Evolutionary conservation across 2,113 vertebrate species (phyloP).

Genomic region (Proteles cristata): DNA sequence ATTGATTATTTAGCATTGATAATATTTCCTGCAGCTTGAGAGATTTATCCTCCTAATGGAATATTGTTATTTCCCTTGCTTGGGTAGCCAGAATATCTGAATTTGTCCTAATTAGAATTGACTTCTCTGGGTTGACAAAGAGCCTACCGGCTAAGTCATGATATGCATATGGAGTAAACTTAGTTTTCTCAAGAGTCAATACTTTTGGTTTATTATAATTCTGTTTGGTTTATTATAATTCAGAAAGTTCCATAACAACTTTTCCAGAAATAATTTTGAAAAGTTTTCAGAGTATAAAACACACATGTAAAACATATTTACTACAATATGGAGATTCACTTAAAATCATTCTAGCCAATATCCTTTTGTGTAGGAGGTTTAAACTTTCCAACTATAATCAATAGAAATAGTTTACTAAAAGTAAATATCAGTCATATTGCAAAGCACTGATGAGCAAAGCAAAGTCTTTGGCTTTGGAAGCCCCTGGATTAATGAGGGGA

Average conservation of each 20-base stretch:
- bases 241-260: constrained; percentile 25
- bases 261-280: constrained; percentile 41
- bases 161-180: background rate
- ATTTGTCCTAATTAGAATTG: constrained; percentile 58
- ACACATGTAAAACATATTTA: background rate
- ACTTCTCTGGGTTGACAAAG: constrained; percentile 25
- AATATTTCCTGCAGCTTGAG: constrained; percentile 58
- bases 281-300: background rate
- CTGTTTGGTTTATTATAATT: constrained; percentile 41
- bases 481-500: background rate
- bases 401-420: background rate
- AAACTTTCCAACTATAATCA: background rate
- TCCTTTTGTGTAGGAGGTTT: background rate
- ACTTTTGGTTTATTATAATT: constrained; percentile 44
- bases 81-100: constrained; percentile 12
- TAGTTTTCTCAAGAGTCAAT: constrained; percentile 40
- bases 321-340: background rate
- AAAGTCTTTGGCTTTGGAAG: background rate
- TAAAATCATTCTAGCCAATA: background rate
- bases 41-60: constrained; percentile 52
- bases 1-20: constrained; percentile 60
- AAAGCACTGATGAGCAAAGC: background rate
- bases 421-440: background rate
- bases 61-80: constrained; percentile 57
- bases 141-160: background rate